A percentile compares a stretch with the other conserved stretches of the same genome.
These are phyloP conservation scores for Girardinichthys multiradiatus DNA, from an alignment of 2,113 vertebrate genomes.

Conservation along the genomic window DNA sequence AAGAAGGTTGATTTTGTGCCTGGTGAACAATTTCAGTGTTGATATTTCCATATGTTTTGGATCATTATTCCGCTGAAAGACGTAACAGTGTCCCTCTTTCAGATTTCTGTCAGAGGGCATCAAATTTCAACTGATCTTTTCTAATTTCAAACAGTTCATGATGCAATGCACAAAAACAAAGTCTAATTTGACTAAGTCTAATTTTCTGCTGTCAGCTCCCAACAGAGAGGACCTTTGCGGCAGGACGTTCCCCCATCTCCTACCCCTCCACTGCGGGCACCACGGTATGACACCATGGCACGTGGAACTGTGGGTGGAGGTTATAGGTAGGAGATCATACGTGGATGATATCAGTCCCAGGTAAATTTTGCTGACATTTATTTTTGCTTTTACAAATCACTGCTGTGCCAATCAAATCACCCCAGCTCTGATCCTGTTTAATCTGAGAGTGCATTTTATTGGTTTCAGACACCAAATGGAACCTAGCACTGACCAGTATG, in stretches of 20 bases:
- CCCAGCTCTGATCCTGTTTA: neutral
- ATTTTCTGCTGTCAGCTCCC: slow-evolving; percentile 52
- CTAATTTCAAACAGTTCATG: neutral
- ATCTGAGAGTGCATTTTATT: slow-evolving; percentile 13
- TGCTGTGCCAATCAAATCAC: neutral
- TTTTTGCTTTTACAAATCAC: neutral
- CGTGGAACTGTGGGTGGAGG: slow-evolving; percentile 67
- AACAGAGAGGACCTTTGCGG: slow-evolving; percentile 90
- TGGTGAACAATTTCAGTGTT: too few species aligned
- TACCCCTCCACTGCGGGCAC: slow-evolving; percentile 83
- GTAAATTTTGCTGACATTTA: slow-evolving; percentile 18
- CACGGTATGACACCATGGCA: slow-evolving; percentile 84
- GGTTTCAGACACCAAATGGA: slow-evolving; percentile 71
- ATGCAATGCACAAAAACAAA: too few species aligned
- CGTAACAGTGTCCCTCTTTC: too few species aligned
- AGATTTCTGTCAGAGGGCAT: too few species aligned
- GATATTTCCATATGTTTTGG: too few species aligned
- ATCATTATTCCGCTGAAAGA: too few species aligned
- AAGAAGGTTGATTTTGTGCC: too few species aligned
- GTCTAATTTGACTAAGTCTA: slow-evolving; percentile 2
- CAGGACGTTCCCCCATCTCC: slow-evolving; percentile 96
- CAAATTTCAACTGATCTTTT: neutral
- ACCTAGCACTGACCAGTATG: slow-evolving; percentile 81
- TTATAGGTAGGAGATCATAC: slow-evolving; percentile 72
- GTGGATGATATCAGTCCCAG: slow-evolving; percentile 27